A percentile compares a stretch with the other conserved stretches of the same genome.
Evolutionary conservation across 1,140 invertebrate species (phyloP).

Genomic region (Meteorus sp.): DNA sequence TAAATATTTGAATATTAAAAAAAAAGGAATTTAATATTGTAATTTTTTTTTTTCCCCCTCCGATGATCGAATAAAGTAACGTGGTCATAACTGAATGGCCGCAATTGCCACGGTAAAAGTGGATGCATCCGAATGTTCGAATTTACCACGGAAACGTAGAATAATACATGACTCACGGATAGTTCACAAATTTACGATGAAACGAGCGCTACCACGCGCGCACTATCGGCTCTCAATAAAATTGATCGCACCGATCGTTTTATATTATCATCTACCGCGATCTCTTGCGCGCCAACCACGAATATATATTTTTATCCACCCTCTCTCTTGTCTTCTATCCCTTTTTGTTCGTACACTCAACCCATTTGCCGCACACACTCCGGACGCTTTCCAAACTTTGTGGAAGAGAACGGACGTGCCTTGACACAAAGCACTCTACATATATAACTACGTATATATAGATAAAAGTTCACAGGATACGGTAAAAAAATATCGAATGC

Average conservation of each 20-base stretch:
- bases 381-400: conserved; percentile 12
- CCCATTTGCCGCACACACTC: background rate
- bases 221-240: conserved; percentile 25
- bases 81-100: background rate
- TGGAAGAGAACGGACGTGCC: conserved; percentile 11
- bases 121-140: conserved; percentile 20
- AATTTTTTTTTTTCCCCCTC: too few relatives aligned
- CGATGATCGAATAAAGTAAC: background rate
- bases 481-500: conserved; percentile 8
- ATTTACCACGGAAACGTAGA: conserved; percentile 26
- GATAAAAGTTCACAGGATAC: conserved; percentile 2
- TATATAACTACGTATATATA: background rate
- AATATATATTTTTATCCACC: conserved; percentile 9
- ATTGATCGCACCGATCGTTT: conserved; percentile 21
- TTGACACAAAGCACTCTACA: conserved; percentile 10
- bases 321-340: background rate
- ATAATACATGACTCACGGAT: conserved; percentile 23
- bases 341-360: too few relatives aligned
- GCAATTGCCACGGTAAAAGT: conserved; percentile 10
- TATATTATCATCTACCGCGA: conserved; percentile 14
- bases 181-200: conserved; percentile 20
- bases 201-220: background rate
- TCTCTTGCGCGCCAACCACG: conserved; percentile 13
- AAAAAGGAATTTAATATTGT: too few relatives aligned
- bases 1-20: too few relatives aligned